Percentiles rank a stretch among this genome's conserved stretches.
Conservation (phyloP, 2,113 vertebrate species). For the Caranx ignobilis region DNA sequence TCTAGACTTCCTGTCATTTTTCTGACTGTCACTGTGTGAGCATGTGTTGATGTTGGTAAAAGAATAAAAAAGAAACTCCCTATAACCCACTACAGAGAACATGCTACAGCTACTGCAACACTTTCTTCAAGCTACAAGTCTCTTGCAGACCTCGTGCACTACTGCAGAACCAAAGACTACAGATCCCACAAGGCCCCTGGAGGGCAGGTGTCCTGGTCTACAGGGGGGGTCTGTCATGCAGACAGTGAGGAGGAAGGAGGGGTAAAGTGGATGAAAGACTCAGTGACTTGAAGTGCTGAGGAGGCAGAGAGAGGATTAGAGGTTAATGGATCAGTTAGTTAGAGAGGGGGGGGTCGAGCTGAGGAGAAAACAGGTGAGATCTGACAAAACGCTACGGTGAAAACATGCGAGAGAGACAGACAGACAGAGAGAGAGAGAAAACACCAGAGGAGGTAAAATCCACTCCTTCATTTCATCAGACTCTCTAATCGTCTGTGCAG, state of each 20-base stretch:
- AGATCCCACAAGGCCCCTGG: neutral
- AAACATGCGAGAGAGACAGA: constrained; percentile 35
- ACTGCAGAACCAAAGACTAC: constrained; percentile 23
- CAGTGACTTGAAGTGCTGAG: constrained; percentile 30
- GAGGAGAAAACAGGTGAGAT: neutral
- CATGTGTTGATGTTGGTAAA: constrained; percentile 17
- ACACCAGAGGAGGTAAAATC: constrained; percentile 11
- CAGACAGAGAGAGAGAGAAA: constrained; percentile 15
- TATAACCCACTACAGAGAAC: constrained; percentile 12
- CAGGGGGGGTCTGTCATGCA: constrained; percentile 26
- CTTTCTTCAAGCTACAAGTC: neutral
- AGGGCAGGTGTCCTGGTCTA: neutral
- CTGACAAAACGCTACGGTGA: neutral
- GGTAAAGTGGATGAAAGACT: neutral
- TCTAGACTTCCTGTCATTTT: neutral
- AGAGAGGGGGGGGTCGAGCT: constrained; percentile 15
- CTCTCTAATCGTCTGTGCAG: neutral
- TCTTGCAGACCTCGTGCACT: constrained; percentile 12
- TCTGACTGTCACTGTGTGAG: neutral
- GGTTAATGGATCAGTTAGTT: constrained; percentile 57
- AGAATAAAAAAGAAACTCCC: neutral
- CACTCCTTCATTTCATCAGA: neutral
- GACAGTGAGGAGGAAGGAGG: constrained; percentile 10
- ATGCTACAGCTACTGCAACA: constrained; percentile 15
- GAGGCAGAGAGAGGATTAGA: constrained; percentile 41